phyloP scores from a whole-genome alignment of 2,888 invertebrate species.

The Anthophora plumipes region DNA sequence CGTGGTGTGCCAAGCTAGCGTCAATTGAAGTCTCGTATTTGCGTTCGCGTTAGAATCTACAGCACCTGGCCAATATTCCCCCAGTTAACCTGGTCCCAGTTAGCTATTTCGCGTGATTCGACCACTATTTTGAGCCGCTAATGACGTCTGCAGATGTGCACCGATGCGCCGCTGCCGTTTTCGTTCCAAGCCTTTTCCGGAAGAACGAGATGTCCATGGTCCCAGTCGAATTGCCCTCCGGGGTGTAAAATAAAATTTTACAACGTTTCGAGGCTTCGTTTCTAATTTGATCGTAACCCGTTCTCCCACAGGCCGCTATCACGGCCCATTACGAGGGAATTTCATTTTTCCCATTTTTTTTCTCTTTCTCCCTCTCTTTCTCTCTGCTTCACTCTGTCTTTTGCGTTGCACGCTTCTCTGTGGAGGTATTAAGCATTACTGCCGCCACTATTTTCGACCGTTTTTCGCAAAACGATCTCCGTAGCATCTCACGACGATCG shows the following conservation, averaged over 20 bases:
- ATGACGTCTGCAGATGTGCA: constrained; percentile 30
- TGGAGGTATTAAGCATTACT: constrained; percentile 63
- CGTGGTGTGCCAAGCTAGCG: neutral
- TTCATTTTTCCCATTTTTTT: constrained; percentile 59
- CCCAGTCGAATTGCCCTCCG: constrained; percentile 69
- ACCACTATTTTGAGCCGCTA: neutral
- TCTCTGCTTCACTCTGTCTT: neutral
- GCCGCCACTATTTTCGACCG: constrained; percentile 56
- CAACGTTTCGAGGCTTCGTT: constrained; percentile 72
- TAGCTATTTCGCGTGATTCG: constrained; percentile 8
- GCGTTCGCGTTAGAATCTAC: constrained; percentile 25
- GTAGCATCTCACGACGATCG: constrained; percentile 40
- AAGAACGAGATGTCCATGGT: constrained; percentile 30
- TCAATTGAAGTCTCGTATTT: constrained; percentile 25
- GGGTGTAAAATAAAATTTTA: constrained; percentile 83
- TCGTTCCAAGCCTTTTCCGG: neutral
- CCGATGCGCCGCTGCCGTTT: neutral
- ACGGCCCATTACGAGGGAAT: constrained; percentile 64
- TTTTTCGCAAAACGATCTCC: constrained; percentile 52
- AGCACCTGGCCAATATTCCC: neutral
- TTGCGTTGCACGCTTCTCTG: neutral
- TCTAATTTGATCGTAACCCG: constrained; percentile 79
- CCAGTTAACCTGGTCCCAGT: neutral
- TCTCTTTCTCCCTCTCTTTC: too few relatives aligned
- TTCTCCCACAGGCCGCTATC: constrained; percentile 64